Percentiles rank a stretch among this genome's conserved stretches.
phyloP scores from a whole-genome alignment of 2,888 invertebrate species.

The Bimastos eiseni region DNA sequence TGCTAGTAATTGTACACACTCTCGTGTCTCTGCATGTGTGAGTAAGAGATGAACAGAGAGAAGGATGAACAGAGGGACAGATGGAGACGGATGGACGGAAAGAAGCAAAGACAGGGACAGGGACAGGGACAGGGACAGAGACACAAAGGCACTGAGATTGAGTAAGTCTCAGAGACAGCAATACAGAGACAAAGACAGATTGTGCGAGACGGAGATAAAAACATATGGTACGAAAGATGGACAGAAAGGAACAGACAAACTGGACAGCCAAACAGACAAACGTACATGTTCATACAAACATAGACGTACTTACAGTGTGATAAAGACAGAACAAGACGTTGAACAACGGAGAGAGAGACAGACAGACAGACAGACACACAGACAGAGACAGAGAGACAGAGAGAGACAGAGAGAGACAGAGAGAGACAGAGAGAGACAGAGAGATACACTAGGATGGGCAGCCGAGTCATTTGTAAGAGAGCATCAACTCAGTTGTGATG shows the following conservation, averaged over 20 bases:
- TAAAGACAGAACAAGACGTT: not conserved
- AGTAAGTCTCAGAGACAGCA: not conserved
- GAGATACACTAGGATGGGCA: not conserved
- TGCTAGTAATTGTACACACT: not conserved
- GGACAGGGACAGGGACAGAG: no score
- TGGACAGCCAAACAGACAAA: not conserved
- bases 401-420: not conserved
- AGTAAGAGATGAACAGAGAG: not conserved
- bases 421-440: not conserved
- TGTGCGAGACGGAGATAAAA: not conserved
- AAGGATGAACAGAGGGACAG: no score
- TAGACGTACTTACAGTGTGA: conserved; percentile 18
- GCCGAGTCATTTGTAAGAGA: not conserved
- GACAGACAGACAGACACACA: conserved; percentile 20
- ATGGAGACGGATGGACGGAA: no score
- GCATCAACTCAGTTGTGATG: not conserved
- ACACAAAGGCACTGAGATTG: conserved; percentile 8
- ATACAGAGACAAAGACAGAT: no score
- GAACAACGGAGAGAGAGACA: not conserved
- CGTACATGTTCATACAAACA: not conserved
- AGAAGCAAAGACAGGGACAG: no score
- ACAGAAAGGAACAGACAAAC: not conserved
- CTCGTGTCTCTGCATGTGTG: not conserved
- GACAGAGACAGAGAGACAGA: conserved; percentile 17
- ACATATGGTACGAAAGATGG: not conserved